Conservation (phyloP, 37 sponge, comb jelly and placozoan genomes). For the Theonella swinhoei region DNA sequence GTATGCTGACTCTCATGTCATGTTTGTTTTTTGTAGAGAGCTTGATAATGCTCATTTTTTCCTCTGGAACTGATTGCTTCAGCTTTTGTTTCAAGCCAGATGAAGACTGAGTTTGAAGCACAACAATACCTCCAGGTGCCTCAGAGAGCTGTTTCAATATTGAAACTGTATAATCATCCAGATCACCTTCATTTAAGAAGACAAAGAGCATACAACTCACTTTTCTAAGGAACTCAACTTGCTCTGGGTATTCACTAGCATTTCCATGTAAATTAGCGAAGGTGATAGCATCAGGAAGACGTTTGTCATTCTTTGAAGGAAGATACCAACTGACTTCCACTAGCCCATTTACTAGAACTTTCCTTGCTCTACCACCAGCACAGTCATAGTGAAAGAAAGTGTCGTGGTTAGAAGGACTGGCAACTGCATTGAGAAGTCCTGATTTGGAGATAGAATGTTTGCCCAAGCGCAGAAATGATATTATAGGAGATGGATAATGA, state of each 20-base stretch:
- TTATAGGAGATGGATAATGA: constrained; percentile 13
- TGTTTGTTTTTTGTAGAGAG: neutral
- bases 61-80: neutral
- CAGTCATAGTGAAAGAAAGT: too few relatives aligned
- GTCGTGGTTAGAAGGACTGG: too few relatives aligned
- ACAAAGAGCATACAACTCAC: constrained; percentile 4
- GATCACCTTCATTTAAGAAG: neutral
- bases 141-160: neutral
- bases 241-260: constrained; percentile 4
- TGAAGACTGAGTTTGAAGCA: neutral
- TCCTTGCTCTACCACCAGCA: neutral
- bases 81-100: neutral
- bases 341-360: constrained; percentile 16
- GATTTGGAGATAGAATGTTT: too few relatives aligned
- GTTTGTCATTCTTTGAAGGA: constrained; percentile 5
- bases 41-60: neutral
- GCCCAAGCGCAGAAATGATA: too few relatives aligned
- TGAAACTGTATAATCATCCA: neutral
- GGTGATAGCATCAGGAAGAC: constrained; percentile 21
- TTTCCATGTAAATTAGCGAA: constrained; percentile 39
- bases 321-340: constrained; percentile 39
- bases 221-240: constrained; percentile 17
- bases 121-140: neutral
- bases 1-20: neutral
- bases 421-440: too few relatives aligned